phyloP scores from a whole-genome alignment of 2,113 vertebrate species.

The Mixornis gularis region DNA sequence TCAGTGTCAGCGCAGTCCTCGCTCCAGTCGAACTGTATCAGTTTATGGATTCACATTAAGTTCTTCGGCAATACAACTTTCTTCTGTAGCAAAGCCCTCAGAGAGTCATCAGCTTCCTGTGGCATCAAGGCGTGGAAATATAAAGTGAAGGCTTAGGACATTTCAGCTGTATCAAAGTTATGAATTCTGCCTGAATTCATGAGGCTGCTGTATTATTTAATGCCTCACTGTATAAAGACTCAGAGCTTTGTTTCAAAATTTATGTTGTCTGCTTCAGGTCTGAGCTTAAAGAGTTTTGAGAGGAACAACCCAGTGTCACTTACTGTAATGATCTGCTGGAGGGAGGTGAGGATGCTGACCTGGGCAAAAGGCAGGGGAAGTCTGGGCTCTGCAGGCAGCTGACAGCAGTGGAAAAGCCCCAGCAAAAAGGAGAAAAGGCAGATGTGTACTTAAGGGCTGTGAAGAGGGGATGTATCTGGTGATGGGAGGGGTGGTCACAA shows the following conservation, averaged over 20 bases:
- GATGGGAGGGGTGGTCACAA: neutral
- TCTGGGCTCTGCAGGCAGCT: neutral
- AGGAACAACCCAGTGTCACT: neutral
- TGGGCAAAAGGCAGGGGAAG: neutral
- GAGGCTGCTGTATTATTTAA: constrained; percentile 14
- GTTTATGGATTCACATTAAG: neutral
- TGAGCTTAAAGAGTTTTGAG: neutral
- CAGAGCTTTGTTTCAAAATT: neutral
- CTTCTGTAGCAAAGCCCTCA: neutral
- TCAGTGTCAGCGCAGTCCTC: neutral
- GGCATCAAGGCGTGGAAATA: neutral
- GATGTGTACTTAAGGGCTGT: neutral
- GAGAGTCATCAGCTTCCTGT: neutral
- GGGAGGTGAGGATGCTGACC: neutral
- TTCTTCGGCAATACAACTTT: neutral
- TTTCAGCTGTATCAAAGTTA: neutral
- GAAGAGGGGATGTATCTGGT: accelerated
- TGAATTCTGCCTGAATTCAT: neutral
- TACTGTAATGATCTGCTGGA: neutral
- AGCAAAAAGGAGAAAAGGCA: neutral
- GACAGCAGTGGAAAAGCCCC: neutral
- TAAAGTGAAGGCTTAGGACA: neutral
- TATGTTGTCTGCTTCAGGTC: neutral
- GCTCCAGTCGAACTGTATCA: neutral
- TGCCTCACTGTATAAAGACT: neutral